Evolutionary conservation across 2,797 vertebrate genomes (phyloP).

Genomic region (Nothura maculosa): DNA sequence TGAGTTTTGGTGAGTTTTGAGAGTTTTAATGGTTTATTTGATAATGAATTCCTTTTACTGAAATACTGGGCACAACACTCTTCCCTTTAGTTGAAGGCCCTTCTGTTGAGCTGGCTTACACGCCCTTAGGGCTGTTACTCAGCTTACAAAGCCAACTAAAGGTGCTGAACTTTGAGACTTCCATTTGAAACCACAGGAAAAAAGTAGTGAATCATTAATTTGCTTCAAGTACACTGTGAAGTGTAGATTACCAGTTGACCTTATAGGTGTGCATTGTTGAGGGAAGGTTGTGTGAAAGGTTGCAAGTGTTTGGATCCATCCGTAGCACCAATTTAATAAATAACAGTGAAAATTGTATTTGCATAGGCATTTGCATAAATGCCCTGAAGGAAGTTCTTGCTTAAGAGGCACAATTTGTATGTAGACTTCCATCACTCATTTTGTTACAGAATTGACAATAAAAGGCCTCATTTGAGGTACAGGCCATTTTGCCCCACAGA

Average conservation of each 20-base stretch:
- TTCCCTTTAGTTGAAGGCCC: not conserved
- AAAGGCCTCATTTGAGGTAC: not conserved
- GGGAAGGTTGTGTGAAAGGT: too few relatives aligned
- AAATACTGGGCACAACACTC: not conserved
- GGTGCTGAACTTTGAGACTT: not conserved
- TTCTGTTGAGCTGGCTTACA: not conserved
- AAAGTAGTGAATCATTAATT: not conserved
- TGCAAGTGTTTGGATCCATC: not conserved
- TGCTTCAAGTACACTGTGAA: not conserved
- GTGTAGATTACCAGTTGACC: not conserved
- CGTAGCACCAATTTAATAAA: not conserved
- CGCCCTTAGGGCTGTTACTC: not conserved
- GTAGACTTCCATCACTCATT: not conserved
- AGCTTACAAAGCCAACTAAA: not conserved
- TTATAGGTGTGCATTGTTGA: not conserved
- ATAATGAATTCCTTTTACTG: not conserved
- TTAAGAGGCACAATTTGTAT: not conserved
- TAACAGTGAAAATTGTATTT: accelerated
- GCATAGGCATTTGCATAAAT: not conserved
- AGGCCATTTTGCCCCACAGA: not conserved
- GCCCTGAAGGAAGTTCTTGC: not conserved
- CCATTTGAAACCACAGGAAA: not conserved
- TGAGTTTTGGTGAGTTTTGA: too few relatives aligned
- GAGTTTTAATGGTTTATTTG: not conserved
- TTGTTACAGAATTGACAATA: not conserved